phyloP scores from a whole-genome alignment of 1,140 invertebrate genomes.

The Proctacanthus coquilletti region DNA sequence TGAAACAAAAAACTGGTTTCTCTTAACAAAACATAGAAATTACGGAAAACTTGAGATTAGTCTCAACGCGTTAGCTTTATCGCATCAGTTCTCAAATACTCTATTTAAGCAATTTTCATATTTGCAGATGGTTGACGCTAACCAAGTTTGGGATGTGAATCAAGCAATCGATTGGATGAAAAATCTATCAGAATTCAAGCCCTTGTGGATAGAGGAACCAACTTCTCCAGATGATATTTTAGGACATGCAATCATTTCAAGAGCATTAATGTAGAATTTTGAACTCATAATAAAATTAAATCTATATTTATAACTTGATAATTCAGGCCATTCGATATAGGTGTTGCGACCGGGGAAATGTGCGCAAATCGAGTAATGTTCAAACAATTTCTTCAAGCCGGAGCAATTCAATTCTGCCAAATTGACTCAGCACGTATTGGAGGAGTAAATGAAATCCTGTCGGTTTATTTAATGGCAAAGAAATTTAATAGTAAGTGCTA shows the following conservation, averaged over 20 bases:
- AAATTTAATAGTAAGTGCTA: constrained; percentile 53
- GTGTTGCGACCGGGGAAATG: constrained; percentile 82
- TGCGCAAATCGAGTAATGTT: constrained; percentile 84
- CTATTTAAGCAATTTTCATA: too few species aligned
- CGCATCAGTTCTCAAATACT: too few species aligned
- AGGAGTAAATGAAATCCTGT: constrained; percentile 74
- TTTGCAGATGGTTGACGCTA: constrained; percentile 73
- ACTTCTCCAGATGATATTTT: constrained; percentile 82
- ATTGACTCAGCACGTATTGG: constrained; percentile 79
- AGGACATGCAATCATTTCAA: constrained; percentile 60
- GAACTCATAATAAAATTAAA: not conserved
- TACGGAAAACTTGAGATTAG: too few species aligned
- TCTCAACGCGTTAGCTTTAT: too few species aligned
- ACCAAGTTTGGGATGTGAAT: constrained; percentile 78
- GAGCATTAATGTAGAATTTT: constrained; percentile 38
- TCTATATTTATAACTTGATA: constrained; percentile 1
- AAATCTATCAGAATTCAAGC: constrained; percentile 52
- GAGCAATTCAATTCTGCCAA: constrained; percentile 74
- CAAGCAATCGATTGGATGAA: constrained; percentile 79
- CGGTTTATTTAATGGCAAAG: constrained; percentile 77
- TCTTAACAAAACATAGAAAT: too few species aligned
- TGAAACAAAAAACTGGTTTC: too few species aligned
- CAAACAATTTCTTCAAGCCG: constrained; percentile 73
- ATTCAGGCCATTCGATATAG: constrained; percentile 41
- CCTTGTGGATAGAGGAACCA: constrained; percentile 85